Evolutionary conservation across 2,113 vertebrate genomes (phyloP), one percentile per base, ranked within the genome.

Genomic region (Pica pica): DNA sequence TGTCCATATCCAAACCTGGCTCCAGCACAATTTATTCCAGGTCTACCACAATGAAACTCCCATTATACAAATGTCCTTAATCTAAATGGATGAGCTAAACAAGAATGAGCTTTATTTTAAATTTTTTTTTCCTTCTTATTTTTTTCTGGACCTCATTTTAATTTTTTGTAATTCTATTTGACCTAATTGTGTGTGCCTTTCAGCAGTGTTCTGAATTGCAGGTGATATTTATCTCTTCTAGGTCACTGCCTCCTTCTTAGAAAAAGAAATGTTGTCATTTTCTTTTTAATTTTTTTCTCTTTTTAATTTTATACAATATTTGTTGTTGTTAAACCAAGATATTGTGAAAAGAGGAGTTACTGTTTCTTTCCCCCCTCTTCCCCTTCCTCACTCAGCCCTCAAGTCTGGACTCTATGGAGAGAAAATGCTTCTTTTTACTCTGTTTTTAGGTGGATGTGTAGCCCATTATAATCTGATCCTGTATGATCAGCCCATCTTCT

Each of bases 191-290:
- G 12, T 10, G 7, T 68, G 11, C 3, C 53, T 7, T 30, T 78
- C 55, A 81, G 9, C 8, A 64, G 4, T 57, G 13, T 26, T 79
- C 16, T 74, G 50, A 83, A 59, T 6, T 81, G 16, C 27, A 68
- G 7, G 18, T 59, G 16, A 16, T 13, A 46, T 6, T 42, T 68
- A 1, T 39, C 17, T 67, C 10, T 44, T 59, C 4, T 44, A 88
- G 16, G 23, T 44, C 15, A 17, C 9, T 42, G 14, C 7, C 3
- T 59, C 13, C 31, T 78, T 59, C 16, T 71, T 8, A 39, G 23
- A 14, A 50, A 70, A 37, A 8, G 1, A 3, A 3, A 15, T 2
- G 6, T 1, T 56, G 56, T 41, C 0, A 27, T 19, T 46, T 11
- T 44, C 3, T 10, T 19, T 10, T 56, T 22, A 1, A n/a, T 63